Percentiles rank a stretch among this genome's conserved stretches.
Evolutionary conservation across 2,797 vertebrate genomes (phyloP).

Genomic region (Ctenosaura bakeri): DNA sequence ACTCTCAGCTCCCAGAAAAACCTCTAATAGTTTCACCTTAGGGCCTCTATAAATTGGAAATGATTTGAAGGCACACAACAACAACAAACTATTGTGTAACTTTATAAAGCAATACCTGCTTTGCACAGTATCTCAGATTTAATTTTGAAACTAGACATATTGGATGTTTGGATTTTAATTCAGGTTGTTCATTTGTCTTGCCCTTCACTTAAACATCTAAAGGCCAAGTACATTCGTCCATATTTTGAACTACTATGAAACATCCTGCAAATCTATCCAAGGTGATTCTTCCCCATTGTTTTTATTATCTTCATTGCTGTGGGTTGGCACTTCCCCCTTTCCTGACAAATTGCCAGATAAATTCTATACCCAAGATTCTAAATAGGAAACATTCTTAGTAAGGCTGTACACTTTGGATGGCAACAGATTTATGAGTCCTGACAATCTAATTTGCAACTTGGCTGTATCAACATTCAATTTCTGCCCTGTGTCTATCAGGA

Average conservation of each 20-base stretch:
- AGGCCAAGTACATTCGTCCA: background rate
- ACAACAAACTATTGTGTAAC: too few relatives aligned
- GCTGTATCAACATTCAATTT: conserved; percentile 55
- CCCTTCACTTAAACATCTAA: background rate
- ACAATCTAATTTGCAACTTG: conserved; percentile 67
- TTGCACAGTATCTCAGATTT: background rate
- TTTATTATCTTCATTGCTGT: conserved; percentile 1
- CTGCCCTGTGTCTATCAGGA: conserved; percentile 47
- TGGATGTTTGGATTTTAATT: background rate
- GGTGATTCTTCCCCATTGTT: background rate
- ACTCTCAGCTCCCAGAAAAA: too few relatives aligned
- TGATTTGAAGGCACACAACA: too few relatives aligned
- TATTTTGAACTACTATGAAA: background rate
- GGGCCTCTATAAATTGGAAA: too few relatives aligned
- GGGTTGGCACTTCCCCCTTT: background rate
- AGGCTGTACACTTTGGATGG: conserved; percentile 15
- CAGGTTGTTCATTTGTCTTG: background rate
- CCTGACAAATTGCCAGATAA: conserved; percentile 3
- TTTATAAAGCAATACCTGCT: too few relatives aligned
- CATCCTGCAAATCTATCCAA: background rate
- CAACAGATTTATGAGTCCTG: conserved; percentile 66
- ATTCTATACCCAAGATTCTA: conserved; percentile 42
- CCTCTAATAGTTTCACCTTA: too few relatives aligned
- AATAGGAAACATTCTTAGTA: background rate
- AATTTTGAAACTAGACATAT: background rate